Evolutionary conservation across 2,888 invertebrate species (phyloP).

Genomic region (Arge pagana): DNA sequence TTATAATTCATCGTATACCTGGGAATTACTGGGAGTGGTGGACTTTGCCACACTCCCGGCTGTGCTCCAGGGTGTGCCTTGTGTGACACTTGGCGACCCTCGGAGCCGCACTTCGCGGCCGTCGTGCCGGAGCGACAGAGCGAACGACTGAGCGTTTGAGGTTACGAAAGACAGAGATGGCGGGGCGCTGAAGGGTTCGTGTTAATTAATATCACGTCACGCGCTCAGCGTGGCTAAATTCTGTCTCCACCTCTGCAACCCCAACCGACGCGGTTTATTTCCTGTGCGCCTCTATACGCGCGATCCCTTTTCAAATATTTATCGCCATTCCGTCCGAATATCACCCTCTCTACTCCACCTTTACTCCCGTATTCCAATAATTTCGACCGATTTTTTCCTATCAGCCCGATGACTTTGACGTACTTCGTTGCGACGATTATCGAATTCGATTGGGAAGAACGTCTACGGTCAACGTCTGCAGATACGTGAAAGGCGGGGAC

Average conservation of each 20-base stretch:
- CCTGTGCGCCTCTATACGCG: constrained; percentile 21
- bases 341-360: too few relatives aligned
- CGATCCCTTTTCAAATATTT: constrained; percentile 6
- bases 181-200: constrained; percentile 51
- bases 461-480: not conserved
- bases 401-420: too few relatives aligned
- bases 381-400: too few relatives aligned
- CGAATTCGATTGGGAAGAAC: not conserved
- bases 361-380: too few relatives aligned
- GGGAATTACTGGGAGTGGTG: constrained; percentile 29
- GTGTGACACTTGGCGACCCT: constrained; percentile 50
- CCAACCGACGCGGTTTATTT: constrained; percentile 39
- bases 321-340: not conserved
- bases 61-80: constrained; percentile 45
- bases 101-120: constrained; percentile 32
- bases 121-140: constrained; percentile 37
- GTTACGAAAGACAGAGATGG: constrained; percentile 30
- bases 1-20: constrained; percentile 14
- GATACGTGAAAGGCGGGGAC: not conserved
- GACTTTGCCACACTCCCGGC: constrained; percentile 45
- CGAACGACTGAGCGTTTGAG: constrained; percentile 16
- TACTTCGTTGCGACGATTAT: too few relatives aligned
- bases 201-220: constrained; percentile 59
- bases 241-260: constrained; percentile 42
- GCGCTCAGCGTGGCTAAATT: constrained; percentile 51